Conservation (phyloP, 2,888 invertebrate species). For the Linhomoeus sp. region DNA sequence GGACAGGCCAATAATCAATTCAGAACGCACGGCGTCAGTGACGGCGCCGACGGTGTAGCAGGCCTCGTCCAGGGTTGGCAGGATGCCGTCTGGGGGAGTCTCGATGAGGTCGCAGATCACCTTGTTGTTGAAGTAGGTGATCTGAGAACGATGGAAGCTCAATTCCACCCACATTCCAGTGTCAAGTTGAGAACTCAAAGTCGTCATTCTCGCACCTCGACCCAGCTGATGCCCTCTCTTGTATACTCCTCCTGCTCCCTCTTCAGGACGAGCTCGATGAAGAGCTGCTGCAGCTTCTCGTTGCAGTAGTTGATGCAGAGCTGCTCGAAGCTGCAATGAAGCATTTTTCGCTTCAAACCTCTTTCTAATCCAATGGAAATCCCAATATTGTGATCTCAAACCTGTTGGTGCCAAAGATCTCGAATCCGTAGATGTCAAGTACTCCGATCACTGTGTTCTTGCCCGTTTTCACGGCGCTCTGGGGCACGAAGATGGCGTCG, state of each 20-base stretch:
- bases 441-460: slow-evolving; percentile 72
- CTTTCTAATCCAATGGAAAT: neutral
- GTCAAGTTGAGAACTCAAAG: neutral
- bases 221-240: slow-evolving; percentile 85
- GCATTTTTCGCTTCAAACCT: neutral
- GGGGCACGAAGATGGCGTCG: slow-evolving; percentile 59
- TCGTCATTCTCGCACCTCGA: slow-evolving; percentile 36
- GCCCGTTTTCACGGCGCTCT: slow-evolving; percentile 30
- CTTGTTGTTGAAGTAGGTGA: slow-evolving; percentile 92
- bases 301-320: slow-evolving; percentile 98
- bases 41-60: slow-evolving; percentile 85
- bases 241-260: slow-evolving; percentile 95
- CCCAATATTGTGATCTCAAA: slow-evolving; percentile 28
- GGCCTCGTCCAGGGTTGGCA: slow-evolving; percentile 87
- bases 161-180: neutral
- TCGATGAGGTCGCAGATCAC: slow-evolving; percentile 87
- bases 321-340: slow-evolving; percentile 52
- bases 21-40: slow-evolving; percentile 37
- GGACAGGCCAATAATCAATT: too few species aligned
- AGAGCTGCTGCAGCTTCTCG: slow-evolving; percentile 89
- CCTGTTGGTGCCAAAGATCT: slow-evolving; percentile 87
- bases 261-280: slow-evolving; percentile 86
- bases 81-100: slow-evolving; percentile 67
- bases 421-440: slow-evolving; percentile 93
- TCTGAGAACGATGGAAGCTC: slow-evolving; percentile 22